Conservation (phyloP, 35 echinoderm and acorn worm species). For the Ptychodera flava region DNA sequence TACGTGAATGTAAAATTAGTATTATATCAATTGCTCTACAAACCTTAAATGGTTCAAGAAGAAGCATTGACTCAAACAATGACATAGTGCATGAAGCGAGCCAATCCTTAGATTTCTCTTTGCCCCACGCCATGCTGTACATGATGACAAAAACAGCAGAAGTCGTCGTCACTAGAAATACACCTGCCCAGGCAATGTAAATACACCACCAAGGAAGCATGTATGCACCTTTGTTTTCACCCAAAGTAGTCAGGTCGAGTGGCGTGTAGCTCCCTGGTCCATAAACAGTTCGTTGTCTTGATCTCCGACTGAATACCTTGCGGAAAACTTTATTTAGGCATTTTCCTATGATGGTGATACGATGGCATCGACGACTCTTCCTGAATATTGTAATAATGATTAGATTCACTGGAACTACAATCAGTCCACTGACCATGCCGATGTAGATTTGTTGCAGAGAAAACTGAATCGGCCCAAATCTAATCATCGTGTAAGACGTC, state of each 20-base stretch:
- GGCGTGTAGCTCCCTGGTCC: background rate
- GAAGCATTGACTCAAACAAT: conserved; percentile 45
- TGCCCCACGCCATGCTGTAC: conserved; percentile 57
- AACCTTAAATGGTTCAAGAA: conserved; percentile 56
- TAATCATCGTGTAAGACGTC: background rate
- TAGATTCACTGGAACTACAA: background rate
- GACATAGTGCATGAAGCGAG: conserved; percentile 34
- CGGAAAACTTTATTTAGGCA: too few species aligned
- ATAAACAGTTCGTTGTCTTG: background rate
- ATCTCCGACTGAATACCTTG: background rate
- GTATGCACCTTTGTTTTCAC: conserved; percentile 26
- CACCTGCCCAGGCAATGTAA: conserved; percentile 30
- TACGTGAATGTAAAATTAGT: too few species aligned
- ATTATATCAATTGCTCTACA: too few species aligned
- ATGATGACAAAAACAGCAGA: conserved; percentile 44
- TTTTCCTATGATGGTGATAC: background rate
- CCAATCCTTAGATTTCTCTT: conserved; percentile 48
- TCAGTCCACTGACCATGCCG: background rate
- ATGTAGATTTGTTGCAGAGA: background rate
- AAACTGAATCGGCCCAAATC: background rate
- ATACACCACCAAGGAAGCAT: conserved; percentile 45
- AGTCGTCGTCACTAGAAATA: conserved; percentile 15
- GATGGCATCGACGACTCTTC: background rate
- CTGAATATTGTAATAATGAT: background rate
- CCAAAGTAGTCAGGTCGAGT: background rate